Conservation (phyloP, 1,140 invertebrate genomes). For the Luehdorfia chinensis region DNA sequence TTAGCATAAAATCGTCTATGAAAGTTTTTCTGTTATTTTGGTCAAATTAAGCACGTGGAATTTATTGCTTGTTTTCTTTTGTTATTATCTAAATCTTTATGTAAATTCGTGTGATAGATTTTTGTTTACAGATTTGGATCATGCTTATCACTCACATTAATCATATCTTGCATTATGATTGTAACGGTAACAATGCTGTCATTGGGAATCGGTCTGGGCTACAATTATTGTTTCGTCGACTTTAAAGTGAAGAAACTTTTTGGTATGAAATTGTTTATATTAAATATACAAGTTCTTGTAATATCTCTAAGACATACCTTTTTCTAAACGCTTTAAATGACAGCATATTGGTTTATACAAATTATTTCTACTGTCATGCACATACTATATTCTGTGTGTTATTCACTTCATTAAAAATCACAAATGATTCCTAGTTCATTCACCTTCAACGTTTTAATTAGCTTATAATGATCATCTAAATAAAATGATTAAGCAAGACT, state of each 20-base stretch:
- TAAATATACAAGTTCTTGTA: background rate
- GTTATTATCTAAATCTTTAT: too few relatives aligned
- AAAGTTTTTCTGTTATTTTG: too few relatives aligned
- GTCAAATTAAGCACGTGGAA: too few relatives aligned
- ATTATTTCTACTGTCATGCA: too few relatives aligned
- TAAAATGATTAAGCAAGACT: too few relatives aligned
- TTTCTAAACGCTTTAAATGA: background rate
- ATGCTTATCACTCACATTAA: background rate
- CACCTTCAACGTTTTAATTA: too few relatives aligned
- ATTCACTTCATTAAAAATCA: background rate
- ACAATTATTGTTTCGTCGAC: conserved; percentile 41
- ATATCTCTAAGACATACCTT: background rate
- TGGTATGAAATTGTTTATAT: conserved; percentile 16
- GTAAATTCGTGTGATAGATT: too few relatives aligned
- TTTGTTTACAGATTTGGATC: conserved; percentile 5
- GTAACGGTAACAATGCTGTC: conserved; percentile 19
- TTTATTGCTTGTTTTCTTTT: too few relatives aligned
- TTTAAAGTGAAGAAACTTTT: conserved; percentile 24
- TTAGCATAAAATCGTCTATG: too few relatives aligned
- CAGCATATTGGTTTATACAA: background rate
- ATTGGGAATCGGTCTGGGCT: conserved; percentile 31
- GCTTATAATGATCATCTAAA: too few relatives aligned
- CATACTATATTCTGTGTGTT: too few relatives aligned
- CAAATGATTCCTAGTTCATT: too few relatives aligned
- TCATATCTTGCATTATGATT: conserved; percentile 23